phyloP scores from a whole-genome alignment of 2,797 vertebrate species.

The Clarias laeviceps region DNA sequence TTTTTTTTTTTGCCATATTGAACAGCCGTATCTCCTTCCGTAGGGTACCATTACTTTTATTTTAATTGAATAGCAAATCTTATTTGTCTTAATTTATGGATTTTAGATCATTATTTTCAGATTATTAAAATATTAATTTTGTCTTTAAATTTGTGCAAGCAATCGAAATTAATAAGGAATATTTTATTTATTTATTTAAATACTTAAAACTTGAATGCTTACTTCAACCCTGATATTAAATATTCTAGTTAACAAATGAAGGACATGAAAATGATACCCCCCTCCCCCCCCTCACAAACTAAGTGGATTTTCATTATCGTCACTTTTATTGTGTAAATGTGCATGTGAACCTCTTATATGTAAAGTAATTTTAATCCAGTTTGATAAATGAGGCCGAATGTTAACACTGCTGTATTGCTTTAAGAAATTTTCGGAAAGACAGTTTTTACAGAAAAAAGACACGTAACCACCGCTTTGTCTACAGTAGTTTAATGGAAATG shows the following conservation, averaged over 20 bases:
- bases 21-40: neutral
- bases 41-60: neutral
- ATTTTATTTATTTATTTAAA: no score
- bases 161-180: neutral
- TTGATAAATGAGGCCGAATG: neutral
- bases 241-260: no score
- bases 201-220: no score
- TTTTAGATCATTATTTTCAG: neutral
- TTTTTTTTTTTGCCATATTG: no score
- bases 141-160: neutral
- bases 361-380: neutral
- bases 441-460: no score
- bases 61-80: neutral
- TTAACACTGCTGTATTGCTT: neutral
- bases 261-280: no score
- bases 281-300: neutral
- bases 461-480: neutral
- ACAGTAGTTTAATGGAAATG: neutral
- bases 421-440: neutral
- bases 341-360: neutral
- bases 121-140: neutral
- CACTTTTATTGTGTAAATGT: neutral
- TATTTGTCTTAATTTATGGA: neutral
- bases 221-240: no score
- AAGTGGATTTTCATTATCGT: neutral